Percentiles rank a stretch among this genome's conserved stretches.
phyloP scores from a whole-genome alignment of 2,113 vertebrate species.

The Dolichotis patagonum region DNA sequence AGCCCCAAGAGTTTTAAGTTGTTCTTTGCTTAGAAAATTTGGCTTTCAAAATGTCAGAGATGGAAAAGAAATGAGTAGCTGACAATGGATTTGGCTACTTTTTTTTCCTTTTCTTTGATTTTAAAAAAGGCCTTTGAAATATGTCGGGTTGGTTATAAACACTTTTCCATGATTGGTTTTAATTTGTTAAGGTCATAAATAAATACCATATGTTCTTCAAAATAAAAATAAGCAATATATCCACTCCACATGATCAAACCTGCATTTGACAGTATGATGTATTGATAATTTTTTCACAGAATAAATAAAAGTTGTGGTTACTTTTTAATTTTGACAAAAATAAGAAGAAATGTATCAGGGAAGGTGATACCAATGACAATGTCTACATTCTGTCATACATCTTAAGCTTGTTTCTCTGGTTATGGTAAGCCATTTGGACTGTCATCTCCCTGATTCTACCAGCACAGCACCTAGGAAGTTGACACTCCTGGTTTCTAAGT shows the following conservation, averaged over 20 bases:
- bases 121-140: slow-evolving; percentile 81
- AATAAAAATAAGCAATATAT: slow-evolving; percentile 78
- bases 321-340: slow-evolving; percentile 41
- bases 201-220: slow-evolving; percentile 80
- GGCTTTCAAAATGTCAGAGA: slow-evolving; percentile 67
- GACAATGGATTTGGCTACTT: slow-evolving; percentile 65
- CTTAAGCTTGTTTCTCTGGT: neutral
- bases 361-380: neutral
- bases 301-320: slow-evolving; percentile 29
- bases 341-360: neutral
- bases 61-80: slow-evolving; percentile 73
- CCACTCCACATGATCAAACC: slow-evolving; percentile 19
- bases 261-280: neutral
- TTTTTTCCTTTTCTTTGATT: slow-evolving; percentile 80
- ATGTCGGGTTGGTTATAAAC: slow-evolving; percentile 73
- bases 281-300: slow-evolving; percentile 17
- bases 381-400: neutral
- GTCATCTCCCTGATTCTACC: neutral
- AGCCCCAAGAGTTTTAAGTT: slow-evolving; percentile 14
- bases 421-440: neutral
- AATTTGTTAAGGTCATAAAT: slow-evolving; percentile 84
- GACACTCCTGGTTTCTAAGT: neutral
- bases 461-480: neutral
- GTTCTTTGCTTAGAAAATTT: slow-evolving; percentile 59
- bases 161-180: slow-evolving; percentile 82